Evolutionary conservation across 2,888 invertebrate genomes (phyloP), one percentile per base, ranked within the genome.

Genomic region (Protonemura montana): DNA sequence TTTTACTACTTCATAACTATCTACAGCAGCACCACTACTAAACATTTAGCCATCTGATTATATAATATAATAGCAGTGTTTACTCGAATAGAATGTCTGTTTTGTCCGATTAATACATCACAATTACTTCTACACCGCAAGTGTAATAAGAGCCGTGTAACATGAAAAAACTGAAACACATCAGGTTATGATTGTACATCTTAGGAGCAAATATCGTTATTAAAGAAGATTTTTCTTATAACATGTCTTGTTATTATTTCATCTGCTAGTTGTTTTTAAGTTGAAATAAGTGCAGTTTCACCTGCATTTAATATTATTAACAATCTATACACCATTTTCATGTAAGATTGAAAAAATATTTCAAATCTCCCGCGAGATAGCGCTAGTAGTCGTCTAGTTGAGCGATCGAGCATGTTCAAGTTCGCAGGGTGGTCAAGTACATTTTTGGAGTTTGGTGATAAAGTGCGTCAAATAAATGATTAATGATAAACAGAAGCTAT

Each of bases 131-230:
- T 59, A 59, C 59, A 59, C 13, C 13, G 13, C 1, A 21, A 16
- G 7, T 16, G 59, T 21, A 21, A 59, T 16, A 59, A 59, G 59
- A 59, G 59, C 59, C 59, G 59, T 59, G 59, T 10, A 59, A 59
- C 59, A 59, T 16, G 21, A 16, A 1, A 59, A 59, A 59, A 21
- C 7, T 59, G 59, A 21, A 2, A 59, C 59, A 21, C 59, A 59
- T 59, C 59, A 59, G 59, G 21, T 21, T 59, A 59, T 59, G 59
- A 59, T 59, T 59, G 59, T 59, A 59, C 13, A n/a, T 82, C 82
- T 82, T 82, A 82, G 82, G 82, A 82, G 82, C 82, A 82, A 81
- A 30, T 82, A 29, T 30, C 30, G 41, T 82, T 30, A 82, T 35
- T 82, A 82, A 82, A 82, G 41, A 82, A 26, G 16, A 41, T 82